Base-by-base conservation (phyloP, 2,888 invertebrate genomes). In the Proisotoma minuta region DNA sequence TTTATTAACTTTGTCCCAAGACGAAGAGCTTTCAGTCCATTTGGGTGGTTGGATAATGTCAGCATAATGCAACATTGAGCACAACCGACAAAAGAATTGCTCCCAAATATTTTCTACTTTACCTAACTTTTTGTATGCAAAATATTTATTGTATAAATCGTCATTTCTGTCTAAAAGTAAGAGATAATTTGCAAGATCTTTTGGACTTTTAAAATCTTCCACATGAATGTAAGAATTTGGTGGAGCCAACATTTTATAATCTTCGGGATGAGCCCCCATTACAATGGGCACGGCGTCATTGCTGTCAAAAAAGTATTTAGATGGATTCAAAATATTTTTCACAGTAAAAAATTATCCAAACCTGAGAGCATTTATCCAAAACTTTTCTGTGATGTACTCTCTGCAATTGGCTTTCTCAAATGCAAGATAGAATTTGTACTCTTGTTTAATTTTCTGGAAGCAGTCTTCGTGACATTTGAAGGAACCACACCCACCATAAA, bases 371-470 rank as follows among this genome's bases (percentile, higher is more conserved):
- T 62, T 62, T 1, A 24, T 12, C 27, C 29, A 62, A 12, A 82
- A 75, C 75, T 87, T 87, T 74, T 87, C 87, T 0, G 86, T 87
- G 50, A 87, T 76, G 73, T 87, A 87, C 74, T 87, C 84, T 3
- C 79, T 78, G 73, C 87, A 87, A 71, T 83, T 82, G 0, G 84
- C 82, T 74, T 87, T 87, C 76, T 88, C 87, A 65, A 87, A 83
- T 0, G 85, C 82, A 48, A 87, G 76, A 74, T 87, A 87, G 75
- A 87, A 87, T 71, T 85, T 78, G 75, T 87, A 87, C 65, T 70
- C 2, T 64, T 64, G 29, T 74, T 75, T 15, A 62, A 66, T 77
- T 69, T 64, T 26, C 50, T 74, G 24, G 8, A 53, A 8, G 27
- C 60, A 60, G 2, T 22, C 2, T 20, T 48, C 27, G 2, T 27